These are phyloP conservation scores for Rhinolophus sinicus DNA, from an alignment of 2,113 vertebrate species.

Conservation along the genomic window DNA sequence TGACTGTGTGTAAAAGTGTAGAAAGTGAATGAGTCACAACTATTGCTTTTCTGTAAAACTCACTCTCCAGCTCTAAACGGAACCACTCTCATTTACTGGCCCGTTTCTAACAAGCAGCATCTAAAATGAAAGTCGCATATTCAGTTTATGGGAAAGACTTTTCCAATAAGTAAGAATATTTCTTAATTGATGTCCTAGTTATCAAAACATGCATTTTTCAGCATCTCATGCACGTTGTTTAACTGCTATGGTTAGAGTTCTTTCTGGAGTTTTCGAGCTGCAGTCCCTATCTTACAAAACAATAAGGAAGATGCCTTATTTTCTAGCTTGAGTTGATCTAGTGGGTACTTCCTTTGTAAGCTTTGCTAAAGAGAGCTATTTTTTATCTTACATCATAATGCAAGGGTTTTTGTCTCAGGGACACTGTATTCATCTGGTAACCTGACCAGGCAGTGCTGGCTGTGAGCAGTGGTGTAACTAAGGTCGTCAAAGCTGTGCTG, in stretches of 20 bases:
- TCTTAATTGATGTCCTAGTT: not conserved
- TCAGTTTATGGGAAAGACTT: conserved; percentile 57
- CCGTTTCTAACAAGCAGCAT: not conserved
- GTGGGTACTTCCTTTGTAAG: not conserved
- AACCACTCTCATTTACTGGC: conserved; percentile 8
- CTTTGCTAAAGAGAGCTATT: conserved; percentile 14
- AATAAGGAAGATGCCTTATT: conserved; percentile 36
- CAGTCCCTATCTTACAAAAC: conserved; percentile 13
- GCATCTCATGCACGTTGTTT: conserved; percentile 57
- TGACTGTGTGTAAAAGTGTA: conserved; percentile 71
- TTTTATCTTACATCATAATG: conserved; percentile 49
- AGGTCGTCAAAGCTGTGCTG: conserved; percentile 20
- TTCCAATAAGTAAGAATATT: conserved; percentile 48
- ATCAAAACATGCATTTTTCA: not conserved
- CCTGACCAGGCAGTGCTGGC: conserved; percentile 59
- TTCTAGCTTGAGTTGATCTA: conserved; percentile 45
- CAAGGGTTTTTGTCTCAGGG: conserved; percentile 67
- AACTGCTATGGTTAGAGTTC: conserved; percentile 44
- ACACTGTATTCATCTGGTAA: conserved; percentile 60
- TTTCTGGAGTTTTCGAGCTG: conserved; percentile 26
- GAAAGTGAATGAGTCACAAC: conserved; percentile 74
- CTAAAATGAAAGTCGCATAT: conserved; percentile 71
- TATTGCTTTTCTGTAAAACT: conserved; percentile 58
- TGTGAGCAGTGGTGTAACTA: conserved; percentile 68
- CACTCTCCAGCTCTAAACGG: conserved; percentile 66